A percentile compares a stretch with the other conserved stretches of the same genome.
Conservation (phyloP, 1,140 invertebrate genomes). For the Penaeus indicus region DNA sequence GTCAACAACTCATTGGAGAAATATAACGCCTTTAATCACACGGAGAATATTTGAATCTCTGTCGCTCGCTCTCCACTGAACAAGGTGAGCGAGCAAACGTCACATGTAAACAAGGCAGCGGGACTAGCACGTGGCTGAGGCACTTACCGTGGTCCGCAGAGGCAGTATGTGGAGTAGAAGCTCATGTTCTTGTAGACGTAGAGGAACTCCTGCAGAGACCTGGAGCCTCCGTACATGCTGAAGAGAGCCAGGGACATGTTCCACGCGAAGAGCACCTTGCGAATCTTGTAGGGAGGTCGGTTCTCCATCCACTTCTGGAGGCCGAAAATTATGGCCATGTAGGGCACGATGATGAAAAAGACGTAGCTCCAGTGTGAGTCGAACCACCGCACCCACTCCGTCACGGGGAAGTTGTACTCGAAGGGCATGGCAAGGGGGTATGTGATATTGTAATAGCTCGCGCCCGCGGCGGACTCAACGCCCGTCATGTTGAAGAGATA, state of each 20-base stretch:
- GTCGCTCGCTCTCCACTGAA: too few relatives aligned
- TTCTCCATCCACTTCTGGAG: constrained; percentile 93
- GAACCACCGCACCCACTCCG: constrained; percentile 92
- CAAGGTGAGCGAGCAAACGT: neutral
- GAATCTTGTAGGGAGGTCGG: constrained; percentile 87
- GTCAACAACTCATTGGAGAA: too few relatives aligned
- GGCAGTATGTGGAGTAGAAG: constrained; percentile 92
- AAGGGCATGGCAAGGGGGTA: constrained; percentile 72
- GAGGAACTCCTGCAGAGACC: constrained; percentile 89
- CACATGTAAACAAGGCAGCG: neutral
- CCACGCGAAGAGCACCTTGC: constrained; percentile 89
- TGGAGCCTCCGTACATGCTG: constrained; percentile 90
- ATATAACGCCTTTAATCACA: too few relatives aligned
- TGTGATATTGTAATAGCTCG: constrained; percentile 48
- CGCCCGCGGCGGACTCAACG: constrained; percentile 51
- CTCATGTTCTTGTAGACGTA: constrained; percentile 88
- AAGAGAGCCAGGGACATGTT: constrained; percentile 92
- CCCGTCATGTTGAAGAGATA: constrained; percentile 51
- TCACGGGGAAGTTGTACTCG: constrained; percentile 91
- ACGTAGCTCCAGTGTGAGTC: constrained; percentile 92
- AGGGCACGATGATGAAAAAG: constrained; percentile 90
- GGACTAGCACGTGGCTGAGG: constrained; percentile 20
- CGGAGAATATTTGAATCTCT: too few relatives aligned
- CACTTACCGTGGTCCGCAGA: constrained; percentile 89
- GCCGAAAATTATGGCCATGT: constrained; percentile 93